phyloP scores from a whole-genome alignment of 2,888 invertebrate genomes.

The Lithodes maja region DNA sequence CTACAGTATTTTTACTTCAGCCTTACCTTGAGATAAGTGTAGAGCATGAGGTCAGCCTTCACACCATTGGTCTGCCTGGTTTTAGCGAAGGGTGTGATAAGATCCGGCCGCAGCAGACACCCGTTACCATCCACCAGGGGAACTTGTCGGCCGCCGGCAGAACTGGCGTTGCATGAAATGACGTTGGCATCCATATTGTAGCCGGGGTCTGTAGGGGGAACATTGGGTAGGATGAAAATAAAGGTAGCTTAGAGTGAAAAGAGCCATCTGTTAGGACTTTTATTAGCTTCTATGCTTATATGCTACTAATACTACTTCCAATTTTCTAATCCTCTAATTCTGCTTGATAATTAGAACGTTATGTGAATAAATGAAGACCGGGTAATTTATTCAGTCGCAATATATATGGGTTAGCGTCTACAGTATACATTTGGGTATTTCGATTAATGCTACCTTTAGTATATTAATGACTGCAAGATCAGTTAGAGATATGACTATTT shows the following conservation, averaged over 20 bases:
- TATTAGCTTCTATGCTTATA: not conserved
- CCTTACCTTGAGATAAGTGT: conserved; percentile 70
- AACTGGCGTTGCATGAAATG: conserved; percentile 60
- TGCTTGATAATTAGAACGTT: no score
- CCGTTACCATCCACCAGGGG: conserved; percentile 64
- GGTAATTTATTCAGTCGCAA: no score
- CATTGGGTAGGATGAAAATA: not conserved
- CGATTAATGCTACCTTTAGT: no score
- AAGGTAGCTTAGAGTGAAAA: not conserved
- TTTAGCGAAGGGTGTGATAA: conserved; percentile 69
- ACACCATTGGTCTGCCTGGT: conserved; percentile 61
- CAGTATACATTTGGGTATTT: no score
- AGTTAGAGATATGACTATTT: no score
- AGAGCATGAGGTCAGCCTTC: conserved; percentile 70
- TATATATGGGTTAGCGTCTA: no score
- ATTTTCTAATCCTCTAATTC: no score
- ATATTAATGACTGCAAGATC: no score
- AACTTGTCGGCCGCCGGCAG: conserved; percentile 48
- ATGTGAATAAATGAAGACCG: no score
- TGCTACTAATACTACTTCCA: not conserved
- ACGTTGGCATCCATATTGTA: conserved; percentile 69
- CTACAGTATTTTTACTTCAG: no score
- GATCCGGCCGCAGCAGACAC: conserved; percentile 63
- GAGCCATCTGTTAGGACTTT: not conserved
- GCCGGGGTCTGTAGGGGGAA: conserved; percentile 42